Conservation (phyloP, 2,888 invertebrate genomes). For the Caenorhabditis auriculariae region DNA sequence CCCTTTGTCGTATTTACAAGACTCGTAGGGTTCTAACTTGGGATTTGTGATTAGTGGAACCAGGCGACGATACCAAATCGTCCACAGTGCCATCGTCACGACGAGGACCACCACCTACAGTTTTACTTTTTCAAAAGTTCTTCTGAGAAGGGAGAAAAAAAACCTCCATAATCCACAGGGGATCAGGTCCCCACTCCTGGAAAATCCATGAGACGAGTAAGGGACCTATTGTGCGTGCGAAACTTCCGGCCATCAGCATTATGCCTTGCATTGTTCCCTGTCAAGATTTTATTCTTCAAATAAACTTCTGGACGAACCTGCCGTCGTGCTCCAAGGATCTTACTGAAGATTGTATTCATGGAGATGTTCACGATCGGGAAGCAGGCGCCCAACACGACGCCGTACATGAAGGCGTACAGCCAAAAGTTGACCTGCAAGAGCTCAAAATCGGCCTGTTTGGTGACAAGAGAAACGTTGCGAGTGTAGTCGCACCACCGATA, state of each 20-base stretch:
- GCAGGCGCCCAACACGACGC: conserved; percentile 34
- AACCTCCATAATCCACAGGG: conserved; percentile 39
- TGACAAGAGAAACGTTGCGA: conserved; percentile 9
- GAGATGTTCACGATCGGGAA: conserved; percentile 43
- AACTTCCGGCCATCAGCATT: conserved; percentile 38
- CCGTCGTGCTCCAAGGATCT: conserved; percentile 33
- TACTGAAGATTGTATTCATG: conserved; percentile 43
- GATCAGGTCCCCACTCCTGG: conserved; percentile 37
- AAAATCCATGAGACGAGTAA: conserved; percentile 40
- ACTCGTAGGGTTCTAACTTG: conserved; percentile 29
- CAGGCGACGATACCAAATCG: conserved; percentile 34
- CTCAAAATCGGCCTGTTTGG: background rate
- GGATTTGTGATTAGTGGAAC: conserved; percentile 34
- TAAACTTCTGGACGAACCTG: conserved; percentile 17
- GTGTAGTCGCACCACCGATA: conserved; percentile 34
- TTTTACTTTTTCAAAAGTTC: background rate
- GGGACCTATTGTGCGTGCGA: conserved; percentile 34
- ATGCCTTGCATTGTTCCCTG: conserved; percentile 47
- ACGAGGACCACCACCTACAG: conserved; percentile 24
- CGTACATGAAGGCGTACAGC: conserved; percentile 35
- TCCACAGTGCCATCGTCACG: conserved; percentile 28
- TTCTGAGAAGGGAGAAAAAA: background rate
- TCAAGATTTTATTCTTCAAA: conserved; percentile 1
- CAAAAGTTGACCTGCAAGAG: conserved; percentile 39
- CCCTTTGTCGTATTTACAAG: conserved; percentile 34